Percentiles rank a stretch among this genome's conserved stretches.
phyloP scores from a whole-genome alignment of 1,140 invertebrate species.

The Rhyacophila brunnea region DNA sequence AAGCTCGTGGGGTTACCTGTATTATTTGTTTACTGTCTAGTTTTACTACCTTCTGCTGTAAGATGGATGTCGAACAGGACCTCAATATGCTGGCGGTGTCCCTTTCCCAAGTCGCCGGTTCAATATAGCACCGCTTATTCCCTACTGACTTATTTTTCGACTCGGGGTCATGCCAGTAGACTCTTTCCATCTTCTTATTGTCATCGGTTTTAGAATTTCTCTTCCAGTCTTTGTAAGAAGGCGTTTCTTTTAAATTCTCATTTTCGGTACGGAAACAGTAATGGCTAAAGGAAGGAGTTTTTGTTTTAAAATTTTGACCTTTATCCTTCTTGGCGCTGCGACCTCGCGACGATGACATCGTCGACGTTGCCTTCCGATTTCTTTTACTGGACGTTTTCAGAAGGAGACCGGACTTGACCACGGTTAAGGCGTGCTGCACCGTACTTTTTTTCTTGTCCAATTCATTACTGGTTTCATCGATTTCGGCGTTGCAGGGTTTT shows the following conservation, averaged over 20 bases:
- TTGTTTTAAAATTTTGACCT: slow-evolving; percentile 35
- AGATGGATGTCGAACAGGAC: slow-evolving; percentile 19
- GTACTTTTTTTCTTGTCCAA: slow-evolving; percentile 44
- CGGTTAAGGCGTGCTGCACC: slow-evolving; percentile 51
- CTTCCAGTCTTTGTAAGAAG: slow-evolving; percentile 15
- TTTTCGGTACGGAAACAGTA: slow-evolving; percentile 24
- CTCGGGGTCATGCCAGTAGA: slow-evolving; percentile 33
- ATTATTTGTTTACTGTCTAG: slow-evolving; percentile 12
- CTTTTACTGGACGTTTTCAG: slow-evolving; percentile 45
- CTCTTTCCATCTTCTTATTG: slow-evolving; percentile 25
- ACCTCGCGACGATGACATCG: slow-evolving; percentile 34
- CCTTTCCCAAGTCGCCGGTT: slow-evolving; percentile 49
- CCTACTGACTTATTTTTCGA: slow-evolving; percentile 47
- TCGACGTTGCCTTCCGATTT: slow-evolving; percentile 52
- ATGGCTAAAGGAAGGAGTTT: slow-evolving; percentile 4
- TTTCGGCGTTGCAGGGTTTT: slow-evolving; percentile 46
- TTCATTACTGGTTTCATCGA: slow-evolving; percentile 36
- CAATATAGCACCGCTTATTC: slow-evolving; percentile 55
- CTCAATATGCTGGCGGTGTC: slow-evolving; percentile 32
- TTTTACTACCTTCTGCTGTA: slow-evolving; percentile 20
- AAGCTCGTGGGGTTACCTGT: slow-evolving; percentile 32
- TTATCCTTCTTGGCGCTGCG: slow-evolving; percentile 47
- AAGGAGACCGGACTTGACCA: slow-evolving; percentile 47
- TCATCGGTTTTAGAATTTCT: slow-evolving; percentile 14
- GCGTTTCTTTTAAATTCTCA: slow-evolving; percentile 10